A percentile compares a stretch with the other conserved stretches of the same genome.
phyloP scores from a whole-genome alignment of 1,140 invertebrate species.

The Drosophila parvula region DNA sequence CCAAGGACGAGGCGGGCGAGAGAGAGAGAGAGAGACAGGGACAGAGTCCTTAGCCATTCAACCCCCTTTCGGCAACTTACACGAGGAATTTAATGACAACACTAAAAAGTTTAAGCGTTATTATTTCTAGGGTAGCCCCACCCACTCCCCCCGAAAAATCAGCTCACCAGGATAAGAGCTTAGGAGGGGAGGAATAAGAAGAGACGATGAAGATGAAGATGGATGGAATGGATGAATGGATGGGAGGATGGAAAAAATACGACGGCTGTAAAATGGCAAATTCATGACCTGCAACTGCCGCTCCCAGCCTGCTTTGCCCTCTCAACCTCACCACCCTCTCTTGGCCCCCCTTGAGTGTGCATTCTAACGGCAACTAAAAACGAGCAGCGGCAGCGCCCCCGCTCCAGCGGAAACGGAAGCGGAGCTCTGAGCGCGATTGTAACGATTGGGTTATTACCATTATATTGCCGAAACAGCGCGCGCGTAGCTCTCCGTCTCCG shows the following conservation, averaged over 20 bases:
- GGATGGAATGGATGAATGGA: constrained; percentile 31
- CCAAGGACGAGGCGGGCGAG: background rate
- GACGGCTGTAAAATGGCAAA: constrained; percentile 84
- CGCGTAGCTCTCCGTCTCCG: constrained; percentile 14
- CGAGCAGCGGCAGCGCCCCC: constrained; percentile 48
- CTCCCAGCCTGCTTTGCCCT: background rate
- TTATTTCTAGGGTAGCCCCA: constrained; percentile 83
- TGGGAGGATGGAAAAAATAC: constrained; percentile 71
- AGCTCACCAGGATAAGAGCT: constrained; percentile 74
- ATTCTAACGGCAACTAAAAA: constrained; percentile 81
- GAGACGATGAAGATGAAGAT: constrained; percentile 8
- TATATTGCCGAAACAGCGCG: constrained; percentile 83
- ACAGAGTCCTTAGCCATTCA: background rate
- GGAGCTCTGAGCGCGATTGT: constrained; percentile 65
- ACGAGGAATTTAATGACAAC: constrained; percentile 84
- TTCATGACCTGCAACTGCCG: constrained; percentile 83
- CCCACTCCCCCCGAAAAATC: constrained; percentile 50
- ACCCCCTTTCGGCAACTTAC: constrained; percentile 72
- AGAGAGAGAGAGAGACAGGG: constrained; percentile 11
- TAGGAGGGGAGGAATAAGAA: constrained; percentile 41
- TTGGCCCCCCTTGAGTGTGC: constrained; percentile 40
- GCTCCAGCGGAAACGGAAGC: background rate
- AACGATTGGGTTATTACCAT: constrained; percentile 84
- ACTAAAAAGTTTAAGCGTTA: constrained; percentile 84
- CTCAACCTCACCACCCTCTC: background rate